phyloP scores from a whole-genome alignment of 2,888 invertebrate species.

The Mesorhabditis sp. region DNA sequence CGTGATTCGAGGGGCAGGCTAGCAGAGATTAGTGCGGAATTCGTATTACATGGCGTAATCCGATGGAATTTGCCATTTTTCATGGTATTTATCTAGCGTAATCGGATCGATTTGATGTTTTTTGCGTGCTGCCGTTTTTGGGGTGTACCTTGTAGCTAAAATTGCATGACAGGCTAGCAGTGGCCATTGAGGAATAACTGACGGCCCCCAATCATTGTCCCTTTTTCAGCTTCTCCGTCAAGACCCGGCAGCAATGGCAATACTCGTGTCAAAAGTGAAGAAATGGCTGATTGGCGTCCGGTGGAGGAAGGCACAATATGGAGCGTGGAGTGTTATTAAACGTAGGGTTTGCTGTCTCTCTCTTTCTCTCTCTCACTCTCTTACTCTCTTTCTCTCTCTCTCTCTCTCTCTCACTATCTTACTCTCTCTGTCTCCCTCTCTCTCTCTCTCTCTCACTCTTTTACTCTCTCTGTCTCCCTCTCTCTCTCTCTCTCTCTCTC shows the following conservation, averaged over 20 bases:
- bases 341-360: constrained; percentile 66
- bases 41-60: too few species aligned
- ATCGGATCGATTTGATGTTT: too few species aligned
- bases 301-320: constrained; percentile 89
- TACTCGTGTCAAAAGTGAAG: constrained; percentile 80
- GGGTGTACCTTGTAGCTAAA: too few species aligned
- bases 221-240: constrained; percentile 73
- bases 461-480: neutral
- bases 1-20: neutral
- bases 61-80: too few species aligned
- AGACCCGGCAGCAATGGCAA: constrained; percentile 83
- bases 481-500: neutral
- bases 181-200: too few species aligned
- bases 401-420: neutral
- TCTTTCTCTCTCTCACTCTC: neutral
- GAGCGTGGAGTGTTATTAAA: constrained; percentile 86
- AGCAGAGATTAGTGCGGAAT: neutral
- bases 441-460: neutral
- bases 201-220: too few species aligned
- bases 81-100: too few species aligned
- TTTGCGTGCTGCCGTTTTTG: too few species aligned
- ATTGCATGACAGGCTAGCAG: too few species aligned
- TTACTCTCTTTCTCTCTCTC: neutral
- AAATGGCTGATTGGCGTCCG: constrained; percentile 86
- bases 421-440: neutral